Percentiles rank a stretch among this genome's conserved stretches.
Conservation (phyloP, 2,888 invertebrate genomes). For the Lithophane ornitopus region DNA sequence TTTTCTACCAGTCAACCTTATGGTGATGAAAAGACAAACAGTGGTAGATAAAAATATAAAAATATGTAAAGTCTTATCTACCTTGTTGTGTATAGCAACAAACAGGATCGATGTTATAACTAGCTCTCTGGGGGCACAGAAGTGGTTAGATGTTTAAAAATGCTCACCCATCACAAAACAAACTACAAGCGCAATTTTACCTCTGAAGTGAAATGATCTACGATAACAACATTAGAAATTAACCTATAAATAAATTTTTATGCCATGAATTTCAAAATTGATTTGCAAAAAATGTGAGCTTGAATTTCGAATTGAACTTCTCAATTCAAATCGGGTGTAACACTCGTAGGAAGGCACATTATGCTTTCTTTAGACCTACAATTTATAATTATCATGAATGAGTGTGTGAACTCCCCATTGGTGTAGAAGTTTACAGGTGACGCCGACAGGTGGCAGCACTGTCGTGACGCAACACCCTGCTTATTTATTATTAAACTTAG, state of each 20-base stretch:
- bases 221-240: not conserved
- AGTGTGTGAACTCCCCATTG: not conserved
- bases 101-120: not conserved
- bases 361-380: not conserved
- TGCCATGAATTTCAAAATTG: too few relatives aligned
- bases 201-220: not conserved
- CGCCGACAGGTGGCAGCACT: slow-evolving; percentile 44
- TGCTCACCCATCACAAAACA: too few relatives aligned
- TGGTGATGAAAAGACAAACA: too few relatives aligned
- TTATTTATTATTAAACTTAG: slow-evolving; percentile 31
- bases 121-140: not conserved
- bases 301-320: not conserved
- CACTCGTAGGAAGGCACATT: not conserved
- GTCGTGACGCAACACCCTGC: slow-evolving; percentile 6
- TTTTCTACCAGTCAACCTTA: too few relatives aligned
- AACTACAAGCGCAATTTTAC: not conserved
- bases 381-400: not conserved
- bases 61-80: too few relatives aligned
- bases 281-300: too few relatives aligned
- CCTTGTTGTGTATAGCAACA: not conserved
- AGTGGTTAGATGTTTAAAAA: not conserved
- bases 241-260: too few relatives aligned
- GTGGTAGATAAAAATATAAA: too few relatives aligned
- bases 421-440: slow-evolving; percentile 1
- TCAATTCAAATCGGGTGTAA: not conserved